Conservation (phyloP, 2,888 invertebrate species). For the Pharmacophagus antenor region DNA sequence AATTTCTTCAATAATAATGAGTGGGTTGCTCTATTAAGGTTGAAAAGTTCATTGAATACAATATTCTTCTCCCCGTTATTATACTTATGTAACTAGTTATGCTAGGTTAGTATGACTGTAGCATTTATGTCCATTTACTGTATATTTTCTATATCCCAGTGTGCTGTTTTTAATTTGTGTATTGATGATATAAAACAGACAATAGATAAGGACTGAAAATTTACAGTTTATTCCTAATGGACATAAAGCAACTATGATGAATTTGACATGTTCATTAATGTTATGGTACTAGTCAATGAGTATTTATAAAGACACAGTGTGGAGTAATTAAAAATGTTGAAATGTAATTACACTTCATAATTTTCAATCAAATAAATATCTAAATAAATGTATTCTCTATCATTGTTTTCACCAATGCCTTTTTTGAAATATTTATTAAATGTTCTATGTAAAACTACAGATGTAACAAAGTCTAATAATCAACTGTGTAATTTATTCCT, state of each 20-base stretch:
- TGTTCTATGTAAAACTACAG: background rate
- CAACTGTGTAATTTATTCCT: slow-evolving; percentile 39
- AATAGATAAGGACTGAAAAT: slow-evolving; percentile 29
- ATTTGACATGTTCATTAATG: slow-evolving; percentile 38
- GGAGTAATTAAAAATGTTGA: slow-evolving; percentile 61
- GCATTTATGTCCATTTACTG: slow-evolving; percentile 22
- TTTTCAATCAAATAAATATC: slow-evolving; percentile 75
- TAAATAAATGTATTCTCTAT: slow-evolving; percentile 62
- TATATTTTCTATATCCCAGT: slow-evolving; percentile 17
- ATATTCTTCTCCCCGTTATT: slow-evolving; percentile 11
- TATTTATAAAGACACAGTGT: slow-evolving; percentile 68
- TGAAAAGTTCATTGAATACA: background rate
- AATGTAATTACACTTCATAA: slow-evolving; percentile 70
- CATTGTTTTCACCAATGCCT: slow-evolving; percentile 48
- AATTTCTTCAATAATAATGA: background rate
- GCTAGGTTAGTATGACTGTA: slow-evolving; percentile 13
- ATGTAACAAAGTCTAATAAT: background rate
- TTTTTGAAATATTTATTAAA: slow-evolving; percentile 32
- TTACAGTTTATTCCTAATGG: slow-evolving; percentile 17
- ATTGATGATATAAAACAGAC: slow-evolving; percentile 22
- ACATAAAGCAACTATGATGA: slow-evolving; percentile 26
- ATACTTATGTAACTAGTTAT: slow-evolving; percentile 20
- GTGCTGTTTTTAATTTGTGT: slow-evolving; percentile 18
- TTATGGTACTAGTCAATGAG: slow-evolving; percentile 68
- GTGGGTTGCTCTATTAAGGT: slow-evolving; percentile 8